A percentile compares a stretch with the other conserved stretches of the same genome.
Conservation (phyloP, 1,140 invertebrate species). For the Medauroidea extradentata region DNA sequence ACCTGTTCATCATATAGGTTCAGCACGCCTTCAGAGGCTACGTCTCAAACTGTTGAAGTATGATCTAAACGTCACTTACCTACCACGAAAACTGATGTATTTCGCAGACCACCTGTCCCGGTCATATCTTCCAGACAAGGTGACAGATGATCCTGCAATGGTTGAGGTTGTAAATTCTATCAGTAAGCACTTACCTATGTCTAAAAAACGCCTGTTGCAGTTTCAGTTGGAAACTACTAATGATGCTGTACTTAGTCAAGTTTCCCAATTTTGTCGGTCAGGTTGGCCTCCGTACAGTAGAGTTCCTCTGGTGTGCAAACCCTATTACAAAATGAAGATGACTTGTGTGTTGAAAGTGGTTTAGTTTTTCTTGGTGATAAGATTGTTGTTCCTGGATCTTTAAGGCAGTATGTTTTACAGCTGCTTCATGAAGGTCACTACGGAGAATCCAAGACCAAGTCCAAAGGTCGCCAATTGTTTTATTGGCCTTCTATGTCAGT, state of each 20-base stretch:
- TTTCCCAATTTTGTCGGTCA: background rate
- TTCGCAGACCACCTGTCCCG: slow-evolving; percentile 43
- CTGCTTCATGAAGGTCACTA: slow-evolving; percentile 5
- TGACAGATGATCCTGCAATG: background rate
- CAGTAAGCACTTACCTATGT: background rate
- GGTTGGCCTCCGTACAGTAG: background rate
- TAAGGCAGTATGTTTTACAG: background rate
- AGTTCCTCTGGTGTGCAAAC: background rate
- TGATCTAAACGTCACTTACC: slow-evolving; percentile 29
- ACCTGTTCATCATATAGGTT: slow-evolving; percentile 31
- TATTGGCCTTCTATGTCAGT: slow-evolving; percentile 8
- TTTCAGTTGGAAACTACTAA: background rate
- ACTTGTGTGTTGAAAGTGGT: background rate
- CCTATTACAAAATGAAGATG: slow-evolving; percentile 2
- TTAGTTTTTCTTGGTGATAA: background rate
- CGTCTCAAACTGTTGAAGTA: slow-evolving; percentile 37
- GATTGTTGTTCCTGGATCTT: background rate
- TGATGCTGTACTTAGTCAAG: background rate
- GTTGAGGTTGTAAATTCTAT: background rate
- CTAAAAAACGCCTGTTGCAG: background rate
- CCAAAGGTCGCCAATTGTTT: slow-evolving; percentile 5
- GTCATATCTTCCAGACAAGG: slow-evolving; percentile 20
- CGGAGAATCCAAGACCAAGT: background rate
- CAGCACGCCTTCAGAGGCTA: slow-evolving; percentile 41
- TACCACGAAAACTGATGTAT: slow-evolving; percentile 42